Evolutionary conservation across 2,888 invertebrate genomes (phyloP).

Genomic region (Drosophila merina): DNA sequence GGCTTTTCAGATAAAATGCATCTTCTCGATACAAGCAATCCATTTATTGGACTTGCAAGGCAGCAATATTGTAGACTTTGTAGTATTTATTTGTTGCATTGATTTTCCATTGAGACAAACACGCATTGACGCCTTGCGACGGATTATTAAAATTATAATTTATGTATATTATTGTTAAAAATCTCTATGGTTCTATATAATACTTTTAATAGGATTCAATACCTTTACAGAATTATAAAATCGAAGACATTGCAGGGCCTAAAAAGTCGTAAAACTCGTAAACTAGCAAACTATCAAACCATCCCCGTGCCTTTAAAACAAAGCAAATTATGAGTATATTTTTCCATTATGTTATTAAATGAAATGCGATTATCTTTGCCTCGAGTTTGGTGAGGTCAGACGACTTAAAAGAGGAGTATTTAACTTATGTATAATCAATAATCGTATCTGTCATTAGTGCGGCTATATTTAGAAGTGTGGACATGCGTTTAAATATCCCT

Average conservation of each 20-base stretch:
- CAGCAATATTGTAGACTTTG: background rate
- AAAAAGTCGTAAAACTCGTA: background rate
- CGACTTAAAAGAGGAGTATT: slow-evolving; percentile 28
- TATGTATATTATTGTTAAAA: slow-evolving; percentile 21
- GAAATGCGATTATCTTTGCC: slow-evolving; percentile 27
- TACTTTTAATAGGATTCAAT: slow-evolving; percentile 32
- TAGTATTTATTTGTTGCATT: background rate
- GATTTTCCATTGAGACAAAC: slow-evolving; percentile 4
- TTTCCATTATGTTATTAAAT: slow-evolving; percentile 39
- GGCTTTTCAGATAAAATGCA: background rate
- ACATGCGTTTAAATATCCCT: slow-evolving; percentile 26
- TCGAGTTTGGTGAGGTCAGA: slow-evolving; percentile 11
- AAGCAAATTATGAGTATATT: slow-evolving; percentile 35
- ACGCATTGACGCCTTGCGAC: slow-evolving; percentile 2
- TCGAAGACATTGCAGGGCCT: slow-evolving; percentile 15
- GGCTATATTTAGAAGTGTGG: slow-evolving; percentile 29
- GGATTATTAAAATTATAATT: background rate
- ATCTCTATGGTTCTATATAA: slow-evolving; percentile 31
- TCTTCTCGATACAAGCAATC: background rate
- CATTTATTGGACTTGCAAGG: background rate
- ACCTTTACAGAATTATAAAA: slow-evolving; percentile 25
- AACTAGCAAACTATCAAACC: slow-evolving; percentile 15
- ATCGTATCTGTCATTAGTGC: slow-evolving; percentile 38
- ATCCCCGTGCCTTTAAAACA: slow-evolving; percentile 31
- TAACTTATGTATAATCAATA: slow-evolving; percentile 23